A percentile compares a stretch with the other conserved stretches of the same genome.
Evolutionary conservation across 2,797 vertebrate genomes (phyloP).

Genomic region (Zalophus californianus): DNA sequence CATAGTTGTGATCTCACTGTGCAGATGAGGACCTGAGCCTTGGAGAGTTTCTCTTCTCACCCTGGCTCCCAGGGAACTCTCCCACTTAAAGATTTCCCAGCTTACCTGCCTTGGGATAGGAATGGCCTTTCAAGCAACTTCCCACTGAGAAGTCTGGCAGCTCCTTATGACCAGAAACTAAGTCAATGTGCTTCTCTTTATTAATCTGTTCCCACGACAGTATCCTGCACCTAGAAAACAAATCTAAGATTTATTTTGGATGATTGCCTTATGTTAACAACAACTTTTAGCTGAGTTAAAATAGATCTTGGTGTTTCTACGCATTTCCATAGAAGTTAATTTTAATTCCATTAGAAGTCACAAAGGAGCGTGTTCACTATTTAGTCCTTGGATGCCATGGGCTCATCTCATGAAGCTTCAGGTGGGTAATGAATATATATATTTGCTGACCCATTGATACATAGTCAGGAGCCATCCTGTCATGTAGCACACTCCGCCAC

Average conservation of each 20-base stretch:
- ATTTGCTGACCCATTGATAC: background rate
- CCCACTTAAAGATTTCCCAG: background rate
- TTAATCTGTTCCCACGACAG: background rate
- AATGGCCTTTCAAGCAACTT: background rate
- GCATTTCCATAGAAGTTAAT: conserved; percentile 7
- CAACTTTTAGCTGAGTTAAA: background rate
- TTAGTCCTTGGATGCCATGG: background rate
- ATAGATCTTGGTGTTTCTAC: conserved; percentile 13
- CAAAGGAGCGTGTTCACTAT: background rate
- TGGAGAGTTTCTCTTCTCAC: background rate
- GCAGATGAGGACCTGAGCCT: background rate
- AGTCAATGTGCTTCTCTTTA: conserved; percentile 2
- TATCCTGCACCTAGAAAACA: background rate
- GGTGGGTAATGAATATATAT: background rate
- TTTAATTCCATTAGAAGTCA: background rate
- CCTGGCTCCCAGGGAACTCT: background rate
- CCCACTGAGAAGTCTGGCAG: background rate
- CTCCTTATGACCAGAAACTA: background rate
- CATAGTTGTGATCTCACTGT: background rate
- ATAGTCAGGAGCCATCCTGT: background rate
- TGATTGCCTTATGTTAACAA: background rate
- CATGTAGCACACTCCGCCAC: background rate
- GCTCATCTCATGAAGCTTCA: background rate
- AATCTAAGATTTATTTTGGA: conserved; percentile 9
- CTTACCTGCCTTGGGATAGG: background rate